Evolutionary conservation across 2,113 vertebrate species (phyloP).

Genomic region (Macroglossus sobrinus): DNA sequence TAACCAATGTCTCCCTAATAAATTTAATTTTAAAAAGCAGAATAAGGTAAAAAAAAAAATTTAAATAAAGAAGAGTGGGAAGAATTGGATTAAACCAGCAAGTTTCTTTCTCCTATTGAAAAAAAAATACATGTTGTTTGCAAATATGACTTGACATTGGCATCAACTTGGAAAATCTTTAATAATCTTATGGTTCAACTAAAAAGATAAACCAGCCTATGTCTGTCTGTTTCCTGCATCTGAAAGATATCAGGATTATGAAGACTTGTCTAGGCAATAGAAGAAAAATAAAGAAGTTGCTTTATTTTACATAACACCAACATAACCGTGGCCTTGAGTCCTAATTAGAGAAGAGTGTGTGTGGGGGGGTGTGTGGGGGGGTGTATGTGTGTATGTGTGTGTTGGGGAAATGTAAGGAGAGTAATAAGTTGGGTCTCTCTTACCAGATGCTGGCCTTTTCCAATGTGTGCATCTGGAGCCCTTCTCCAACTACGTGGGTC

Average conservation of each 20-base stretch:
- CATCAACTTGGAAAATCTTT: constrained; percentile 1
- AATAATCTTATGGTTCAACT: neutral
- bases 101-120: neutral
- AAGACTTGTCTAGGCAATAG: neutral
- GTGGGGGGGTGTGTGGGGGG: neutral
- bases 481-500: neutral
- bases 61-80: neutral
- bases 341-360: neutral
- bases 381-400: neutral
- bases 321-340: neutral
- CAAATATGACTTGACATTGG: neutral
- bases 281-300: neutral
- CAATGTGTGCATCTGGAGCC: neutral
- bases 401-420: neutral
- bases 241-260: neutral
- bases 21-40: no score
- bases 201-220: neutral
- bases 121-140: neutral
- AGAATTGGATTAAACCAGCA: neutral
- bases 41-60: no score
- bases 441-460: neutral
- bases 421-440: neutral
- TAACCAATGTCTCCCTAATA: no score
- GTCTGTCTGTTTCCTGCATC: neutral
- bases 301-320: neutral